Evolutionary conservation across 2,888 invertebrate genomes (phyloP), one percentile per base, ranked within the genome.

Genomic region (Drosophila mercatorum): DNA sequence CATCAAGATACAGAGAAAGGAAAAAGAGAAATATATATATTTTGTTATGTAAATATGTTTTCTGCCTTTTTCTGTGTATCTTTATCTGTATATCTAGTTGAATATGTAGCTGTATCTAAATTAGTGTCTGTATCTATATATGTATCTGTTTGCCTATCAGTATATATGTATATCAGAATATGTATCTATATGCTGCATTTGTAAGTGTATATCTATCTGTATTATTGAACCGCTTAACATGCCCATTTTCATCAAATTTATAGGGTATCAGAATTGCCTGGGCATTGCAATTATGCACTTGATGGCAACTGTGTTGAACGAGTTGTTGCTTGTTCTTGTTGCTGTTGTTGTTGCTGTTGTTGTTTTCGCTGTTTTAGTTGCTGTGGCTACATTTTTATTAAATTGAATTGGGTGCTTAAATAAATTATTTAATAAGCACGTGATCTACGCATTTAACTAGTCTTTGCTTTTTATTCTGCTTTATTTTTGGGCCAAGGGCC

Each of bases 391-490:
- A 86, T 85, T 91, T 91, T 87, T 90, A 90, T 86, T 83, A 88
- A 89, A 81, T 80, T 83, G 83, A 91, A 91, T 91, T 91, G 91
- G 83, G 88, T 90, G 87, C 90, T 91, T 92, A 91, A 91, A 92
- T 91, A 90, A 92, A 91, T 91, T 92, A 91, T 91, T 91, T 91
- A 91, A 91, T 92, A 91, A 91, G 92, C 91, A 91, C 87, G 65
- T 91, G 90, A 91, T 87, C 80, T 81, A 76, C 71, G 78, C 81
- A 77, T 72, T 66, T 72, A 74, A 68, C 77, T 77, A 52, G 75
- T 63, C 40, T 40, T 38, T 62, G 12, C 47, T 51, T 10, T 34
- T 59, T 58, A 57, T 66, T 62, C 49, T 66, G 61, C 38, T 59
- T 49, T 28, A 49, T 68, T 78, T 63, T 47, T 62, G 69, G 83